Percentiles rank a stretch among this genome's conserved stretches.
Evolutionary conservation across 2,113 vertebrate genomes (phyloP).

Genomic region (Chionomys nivalis): DNA sequence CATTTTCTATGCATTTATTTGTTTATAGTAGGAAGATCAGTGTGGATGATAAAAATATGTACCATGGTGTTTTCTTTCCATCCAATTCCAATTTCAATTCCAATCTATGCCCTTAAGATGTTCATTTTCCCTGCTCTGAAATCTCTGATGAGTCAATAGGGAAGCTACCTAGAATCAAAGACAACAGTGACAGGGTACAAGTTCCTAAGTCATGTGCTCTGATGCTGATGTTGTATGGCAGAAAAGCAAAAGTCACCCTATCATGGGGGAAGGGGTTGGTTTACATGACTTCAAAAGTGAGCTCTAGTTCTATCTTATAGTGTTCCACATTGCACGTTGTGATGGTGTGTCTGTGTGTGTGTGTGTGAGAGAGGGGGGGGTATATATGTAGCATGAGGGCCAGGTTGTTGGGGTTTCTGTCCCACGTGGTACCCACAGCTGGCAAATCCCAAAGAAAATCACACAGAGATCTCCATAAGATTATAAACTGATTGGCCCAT

Average conservation of each 20-base stretch:
- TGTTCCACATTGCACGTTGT: too few relatives aligned
- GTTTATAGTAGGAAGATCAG: not conserved
- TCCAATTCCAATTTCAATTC: not conserved
- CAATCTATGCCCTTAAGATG: not conserved
- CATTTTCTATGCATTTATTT: not conserved
- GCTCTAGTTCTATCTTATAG: not conserved
- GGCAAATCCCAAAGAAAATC: too few relatives aligned
- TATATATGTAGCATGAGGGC: too few relatives aligned
- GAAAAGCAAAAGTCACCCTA: not conserved
- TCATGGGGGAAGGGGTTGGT: not conserved
- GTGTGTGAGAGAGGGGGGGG: too few relatives aligned
- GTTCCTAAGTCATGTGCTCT: not conserved
- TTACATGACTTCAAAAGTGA: not conserved
- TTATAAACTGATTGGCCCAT: too few relatives aligned
- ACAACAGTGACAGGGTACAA: not conserved
- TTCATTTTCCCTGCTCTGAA: not conserved
- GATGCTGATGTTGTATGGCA: not conserved
- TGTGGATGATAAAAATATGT: not conserved
- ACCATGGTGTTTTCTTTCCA: not conserved
- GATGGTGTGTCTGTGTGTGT: too few relatives aligned
- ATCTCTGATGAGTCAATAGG: not conserved
- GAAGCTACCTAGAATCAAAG: not conserved
- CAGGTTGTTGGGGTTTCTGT: too few relatives aligned
- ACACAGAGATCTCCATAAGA: too few relatives aligned
- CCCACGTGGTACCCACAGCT: too few relatives aligned